Percentiles rank a stretch among this genome's conserved stretches.
These are phyloP conservation scores for Ranitomeya imitator DNA, from an alignment of 2,113 vertebrate species.

Conservation along the genomic window DNA sequence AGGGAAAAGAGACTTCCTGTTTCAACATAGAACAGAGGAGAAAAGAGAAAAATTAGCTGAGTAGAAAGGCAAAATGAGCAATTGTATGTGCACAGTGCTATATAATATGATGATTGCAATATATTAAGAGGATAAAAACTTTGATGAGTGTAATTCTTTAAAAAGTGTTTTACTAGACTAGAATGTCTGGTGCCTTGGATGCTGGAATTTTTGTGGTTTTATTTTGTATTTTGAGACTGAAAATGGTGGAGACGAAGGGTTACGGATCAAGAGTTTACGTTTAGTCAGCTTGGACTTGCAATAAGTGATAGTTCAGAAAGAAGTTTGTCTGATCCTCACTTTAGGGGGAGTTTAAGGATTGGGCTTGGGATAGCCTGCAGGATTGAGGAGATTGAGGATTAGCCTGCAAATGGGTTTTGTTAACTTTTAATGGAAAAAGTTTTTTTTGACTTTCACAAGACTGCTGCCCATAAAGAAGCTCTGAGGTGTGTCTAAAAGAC, in stretches of 20 bases:
- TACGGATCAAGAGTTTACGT: background rate
- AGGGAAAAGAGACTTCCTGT: too few species aligned
- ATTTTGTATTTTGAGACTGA: background rate
- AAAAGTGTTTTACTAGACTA: too few species aligned
- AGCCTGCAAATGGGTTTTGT: background rate
- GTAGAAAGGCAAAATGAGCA: too few species aligned
- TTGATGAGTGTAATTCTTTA: too few species aligned
- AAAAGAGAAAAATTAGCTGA: too few species aligned
- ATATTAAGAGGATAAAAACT: too few species aligned
- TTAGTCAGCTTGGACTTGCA: background rate
- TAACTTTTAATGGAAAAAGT: background rate
- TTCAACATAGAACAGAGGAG: too few species aligned
- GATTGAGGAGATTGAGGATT: slow-evolving; percentile 18
- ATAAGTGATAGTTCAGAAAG: background rate
- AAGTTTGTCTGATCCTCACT: background rate
- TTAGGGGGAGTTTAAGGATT: background rate
- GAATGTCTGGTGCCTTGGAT: too few species aligned
- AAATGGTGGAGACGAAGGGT: background rate
- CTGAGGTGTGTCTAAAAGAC: background rate
- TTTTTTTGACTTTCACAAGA: background rate
- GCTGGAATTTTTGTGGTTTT: too few species aligned
- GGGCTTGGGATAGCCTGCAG: background rate
- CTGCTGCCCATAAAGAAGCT: background rate
- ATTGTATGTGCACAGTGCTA: too few species aligned
- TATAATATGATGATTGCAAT: too few species aligned